Conservation (phyloP, 2,113 vertebrate genomes). For the Odontophorus gujanensis region DNA sequence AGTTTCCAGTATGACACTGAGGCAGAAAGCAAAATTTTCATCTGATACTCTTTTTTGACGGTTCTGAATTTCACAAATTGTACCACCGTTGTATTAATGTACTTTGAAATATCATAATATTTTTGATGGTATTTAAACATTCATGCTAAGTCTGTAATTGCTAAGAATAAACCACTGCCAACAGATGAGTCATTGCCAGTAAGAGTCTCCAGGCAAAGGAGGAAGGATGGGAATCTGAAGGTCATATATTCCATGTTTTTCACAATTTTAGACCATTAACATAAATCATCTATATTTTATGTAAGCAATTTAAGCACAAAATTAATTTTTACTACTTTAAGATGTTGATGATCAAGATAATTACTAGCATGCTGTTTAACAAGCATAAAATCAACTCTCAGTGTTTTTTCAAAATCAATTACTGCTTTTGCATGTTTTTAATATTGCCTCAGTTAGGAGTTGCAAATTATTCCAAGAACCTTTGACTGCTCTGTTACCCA, state of each 20-base stretch:
- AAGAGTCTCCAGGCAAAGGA: conserved; percentile 43
- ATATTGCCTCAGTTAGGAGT: conserved; percentile 4
- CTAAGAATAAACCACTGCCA: conserved; percentile 62
- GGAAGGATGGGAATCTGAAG: conserved; percentile 42
- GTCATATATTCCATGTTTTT: conserved; percentile 43
- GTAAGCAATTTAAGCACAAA: conserved; percentile 65
- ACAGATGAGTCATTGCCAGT: conserved; percentile 58
- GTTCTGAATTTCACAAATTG: conserved; percentile 22
- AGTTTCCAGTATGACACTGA: not conserved
- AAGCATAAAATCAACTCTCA: conserved; percentile 52
- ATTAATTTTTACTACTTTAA: conserved; percentile 72
- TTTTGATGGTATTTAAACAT: conserved; percentile 70
- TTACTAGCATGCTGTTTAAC: conserved; percentile 57
- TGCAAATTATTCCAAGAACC: conserved; percentile 1
- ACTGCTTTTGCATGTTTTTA: conserved; percentile 37
- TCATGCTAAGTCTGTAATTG: conserved; percentile 59
- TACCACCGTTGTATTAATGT: conserved; percentile 27
- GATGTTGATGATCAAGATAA: conserved; percentile 59
- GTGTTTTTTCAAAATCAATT: conserved; percentile 47
- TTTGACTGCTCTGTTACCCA: not conserved
- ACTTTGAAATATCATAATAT: conserved; percentile 56
- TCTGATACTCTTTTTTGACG: not conserved
- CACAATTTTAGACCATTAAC: conserved; percentile 45
- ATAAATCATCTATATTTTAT: conserved; percentile 66
- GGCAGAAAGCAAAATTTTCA: not conserved